phyloP scores from a whole-genome alignment of 2,888 invertebrate species.

The Drepana falcataria region DNA sequence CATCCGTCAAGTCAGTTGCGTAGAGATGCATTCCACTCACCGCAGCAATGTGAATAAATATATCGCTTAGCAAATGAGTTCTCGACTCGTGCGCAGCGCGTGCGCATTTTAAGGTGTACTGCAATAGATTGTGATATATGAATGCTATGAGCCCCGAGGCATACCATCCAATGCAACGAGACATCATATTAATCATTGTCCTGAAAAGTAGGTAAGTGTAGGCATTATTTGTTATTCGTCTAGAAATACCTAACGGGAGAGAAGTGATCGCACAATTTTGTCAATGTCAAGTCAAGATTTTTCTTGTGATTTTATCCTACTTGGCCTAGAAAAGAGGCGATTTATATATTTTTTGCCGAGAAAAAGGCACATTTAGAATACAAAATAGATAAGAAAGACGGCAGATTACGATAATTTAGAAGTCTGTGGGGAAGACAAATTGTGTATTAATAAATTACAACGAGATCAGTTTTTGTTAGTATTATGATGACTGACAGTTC shows the following conservation, averaged over 20 bases:
- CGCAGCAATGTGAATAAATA: slow-evolving; percentile 30
- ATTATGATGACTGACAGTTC: slow-evolving; percentile 26
- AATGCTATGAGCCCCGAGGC: background rate
- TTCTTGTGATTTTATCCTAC: background rate
- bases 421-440: background rate
- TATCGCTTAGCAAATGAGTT: slow-evolving; percentile 14
- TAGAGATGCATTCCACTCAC: slow-evolving; percentile 32
- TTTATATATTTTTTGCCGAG: background rate
- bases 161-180: background rate
- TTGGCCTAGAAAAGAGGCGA: background rate
- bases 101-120: slow-evolving; percentile 4
- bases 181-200: background rate
- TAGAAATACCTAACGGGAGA: background rate
- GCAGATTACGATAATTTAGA: background rate
- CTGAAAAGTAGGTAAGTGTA: background rate
- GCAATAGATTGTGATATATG: background rate
- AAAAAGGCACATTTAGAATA: background rate
- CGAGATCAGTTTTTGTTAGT: slow-evolving; percentile 13
- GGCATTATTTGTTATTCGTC: background rate
- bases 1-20: slow-evolving; percentile 48
- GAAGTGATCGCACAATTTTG: background rate
- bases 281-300: background rate
- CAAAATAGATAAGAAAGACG: background rate
- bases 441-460: background rate
- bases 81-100: background rate